Conservation (phyloP, 2,113 vertebrate genomes). For the Arothron firmamentum region DNA sequence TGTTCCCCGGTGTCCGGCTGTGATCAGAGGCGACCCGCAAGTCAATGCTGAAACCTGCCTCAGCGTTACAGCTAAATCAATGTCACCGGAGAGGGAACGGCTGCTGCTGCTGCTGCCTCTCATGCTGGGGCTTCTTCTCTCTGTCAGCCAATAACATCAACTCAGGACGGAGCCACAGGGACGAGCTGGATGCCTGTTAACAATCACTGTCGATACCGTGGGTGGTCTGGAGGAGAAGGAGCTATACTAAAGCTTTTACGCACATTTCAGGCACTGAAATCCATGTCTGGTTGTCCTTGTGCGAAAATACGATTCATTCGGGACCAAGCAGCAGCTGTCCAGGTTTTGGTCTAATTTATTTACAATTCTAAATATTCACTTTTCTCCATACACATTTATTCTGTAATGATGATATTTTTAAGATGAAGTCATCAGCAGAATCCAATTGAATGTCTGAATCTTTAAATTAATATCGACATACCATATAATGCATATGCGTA, state of each 20-base stretch:
- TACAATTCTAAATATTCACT: too few species aligned
- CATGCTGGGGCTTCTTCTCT: slow-evolving; percentile 24
- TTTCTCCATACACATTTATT: background rate
- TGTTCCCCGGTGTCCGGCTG: slow-evolving; percentile 9
- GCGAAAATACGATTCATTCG: background rate
- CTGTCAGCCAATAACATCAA: slow-evolving; percentile 34
- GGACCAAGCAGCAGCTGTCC: background rate
- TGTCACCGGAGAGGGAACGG: slow-evolving; percentile 42
- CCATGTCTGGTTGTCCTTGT: background rate
- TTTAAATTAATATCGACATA: slow-evolving; percentile 29
- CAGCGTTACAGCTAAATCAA: slow-evolving; percentile 61
- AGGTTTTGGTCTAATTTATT: too few species aligned
- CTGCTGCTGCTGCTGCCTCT: slow-evolving; percentile 40
- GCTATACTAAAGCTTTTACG: slow-evolving; percentile 19
- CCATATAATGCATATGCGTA: slow-evolving; percentile 17
- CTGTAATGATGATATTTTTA: background rate
- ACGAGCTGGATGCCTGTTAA: slow-evolving; percentile 47
- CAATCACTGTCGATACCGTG: slow-evolving; percentile 47
- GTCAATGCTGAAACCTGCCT: slow-evolving; percentile 55
- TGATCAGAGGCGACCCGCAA: slow-evolving; percentile 40
- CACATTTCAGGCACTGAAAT: background rate
- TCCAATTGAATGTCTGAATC: slow-evolving; percentile 3
- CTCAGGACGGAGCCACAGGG: slow-evolving; percentile 27
- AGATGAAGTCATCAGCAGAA: slow-evolving; percentile 11
- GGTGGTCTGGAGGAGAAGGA: slow-evolving; percentile 26